phyloP scores from a whole-genome alignment of 2,797 vertebrate species.

The Dryobates pubescens region DNA sequence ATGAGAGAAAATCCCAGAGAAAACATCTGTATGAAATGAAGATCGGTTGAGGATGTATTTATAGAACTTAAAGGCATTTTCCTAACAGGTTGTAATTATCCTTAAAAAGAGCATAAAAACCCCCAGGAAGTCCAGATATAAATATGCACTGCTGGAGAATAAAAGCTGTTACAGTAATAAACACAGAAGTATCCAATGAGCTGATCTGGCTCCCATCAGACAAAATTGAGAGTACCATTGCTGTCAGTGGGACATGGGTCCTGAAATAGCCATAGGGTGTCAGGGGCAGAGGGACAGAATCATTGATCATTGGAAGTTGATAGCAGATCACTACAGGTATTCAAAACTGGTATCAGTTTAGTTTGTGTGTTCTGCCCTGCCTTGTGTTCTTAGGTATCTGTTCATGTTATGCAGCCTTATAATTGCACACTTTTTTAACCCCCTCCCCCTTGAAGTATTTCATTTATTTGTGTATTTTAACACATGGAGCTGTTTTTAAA shows the following conservation, averaged over 20 bases:
- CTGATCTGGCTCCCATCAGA: not conserved
- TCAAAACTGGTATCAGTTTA: not conserved
- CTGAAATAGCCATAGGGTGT: not conserved
- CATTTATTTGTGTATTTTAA: not conserved
- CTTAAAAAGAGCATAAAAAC: not conserved
- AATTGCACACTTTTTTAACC: not conserved
- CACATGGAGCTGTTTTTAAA: not conserved
- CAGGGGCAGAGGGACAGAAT: not conserved
- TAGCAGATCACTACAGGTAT: not conserved
- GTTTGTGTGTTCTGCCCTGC: not conserved
- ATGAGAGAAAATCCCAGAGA: not conserved
- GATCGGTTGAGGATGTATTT: conserved; percentile 1
- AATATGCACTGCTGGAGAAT: not conserved
- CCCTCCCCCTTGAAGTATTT: not conserved
- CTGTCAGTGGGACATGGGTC: not conserved
- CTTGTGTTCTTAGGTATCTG: not conserved
- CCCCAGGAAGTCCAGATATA: conserved; percentile 26
- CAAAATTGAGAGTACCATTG: not conserved
- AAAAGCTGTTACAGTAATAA: conserved; percentile 34
- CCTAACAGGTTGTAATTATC: conserved; percentile 10
- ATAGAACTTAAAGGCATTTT: conserved; percentile 25
- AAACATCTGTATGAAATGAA: not conserved
- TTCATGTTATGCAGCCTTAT: not conserved
- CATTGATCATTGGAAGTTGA: not conserved
- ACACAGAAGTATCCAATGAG: conserved; percentile 22